Evolutionary conservation across 2,113 vertebrate species (phyloP).

Genomic region (Dolichallabes microphthalmus): DNA sequence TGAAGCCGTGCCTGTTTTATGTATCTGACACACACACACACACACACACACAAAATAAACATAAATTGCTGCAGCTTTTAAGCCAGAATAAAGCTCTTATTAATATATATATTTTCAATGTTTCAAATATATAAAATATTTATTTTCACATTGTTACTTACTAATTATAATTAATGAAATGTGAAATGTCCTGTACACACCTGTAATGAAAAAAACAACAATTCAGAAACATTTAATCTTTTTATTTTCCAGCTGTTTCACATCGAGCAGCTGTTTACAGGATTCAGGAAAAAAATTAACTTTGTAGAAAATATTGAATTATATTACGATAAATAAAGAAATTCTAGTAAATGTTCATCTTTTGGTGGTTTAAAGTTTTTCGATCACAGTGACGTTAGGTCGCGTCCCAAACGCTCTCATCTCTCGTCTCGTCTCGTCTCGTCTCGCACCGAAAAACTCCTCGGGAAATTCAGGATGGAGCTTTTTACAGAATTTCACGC

Average conservation of each 20-base stretch:
- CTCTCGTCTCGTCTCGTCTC: no score
- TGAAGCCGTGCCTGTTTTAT: neutral
- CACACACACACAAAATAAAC: no score
- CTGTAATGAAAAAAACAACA: neutral
- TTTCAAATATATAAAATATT: no score
- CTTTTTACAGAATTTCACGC: neutral
- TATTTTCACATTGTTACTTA: neutral
- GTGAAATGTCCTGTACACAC: neutral
- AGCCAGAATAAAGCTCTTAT: conserved; percentile 7
- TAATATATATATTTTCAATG: no score
- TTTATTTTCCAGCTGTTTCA: neutral
- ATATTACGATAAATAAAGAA: neutral
- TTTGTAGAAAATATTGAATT: neutral
- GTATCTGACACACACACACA: neutral
- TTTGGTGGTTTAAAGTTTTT: neutral
- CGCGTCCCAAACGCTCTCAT: neutral
- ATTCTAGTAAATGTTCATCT: neutral
- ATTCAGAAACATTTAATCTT: neutral
- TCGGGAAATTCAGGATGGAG: neutral
- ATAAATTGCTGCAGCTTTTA: neutral
- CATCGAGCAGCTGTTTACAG: neutral
- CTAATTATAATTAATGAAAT: neutral
- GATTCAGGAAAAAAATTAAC: neutral
- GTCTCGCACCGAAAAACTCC: neutral
- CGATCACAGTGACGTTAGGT: neutral